phyloP scores from a whole-genome alignment of 2,797 vertebrate species.

The Furcifer pardalis region DNA sequence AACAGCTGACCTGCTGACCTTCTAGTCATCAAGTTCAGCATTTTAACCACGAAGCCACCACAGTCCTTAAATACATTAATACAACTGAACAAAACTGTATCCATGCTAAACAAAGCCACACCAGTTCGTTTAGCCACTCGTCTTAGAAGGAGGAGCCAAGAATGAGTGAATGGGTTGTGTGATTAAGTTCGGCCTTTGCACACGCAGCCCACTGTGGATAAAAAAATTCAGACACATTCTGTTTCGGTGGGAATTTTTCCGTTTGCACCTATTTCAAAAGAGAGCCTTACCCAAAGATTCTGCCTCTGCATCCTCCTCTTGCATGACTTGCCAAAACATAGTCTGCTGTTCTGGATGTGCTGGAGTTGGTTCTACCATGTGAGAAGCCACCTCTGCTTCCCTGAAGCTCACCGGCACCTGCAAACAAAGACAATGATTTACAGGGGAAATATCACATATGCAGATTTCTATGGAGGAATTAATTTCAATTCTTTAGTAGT shows the following conservation, averaged over 20 bases:
- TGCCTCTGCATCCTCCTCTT: neutral
- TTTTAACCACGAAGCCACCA: no score
- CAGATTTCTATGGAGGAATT: neutral
- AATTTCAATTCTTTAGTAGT: no score
- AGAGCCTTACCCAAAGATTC: conserved; percentile 28
- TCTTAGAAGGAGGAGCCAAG: neutral
- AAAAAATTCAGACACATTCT: no score
- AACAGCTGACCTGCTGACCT: no score
- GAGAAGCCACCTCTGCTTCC: neutral
- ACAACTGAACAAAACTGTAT: no score
- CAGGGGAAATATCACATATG: neutral
- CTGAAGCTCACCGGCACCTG: neutral
- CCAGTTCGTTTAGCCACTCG: neutral
- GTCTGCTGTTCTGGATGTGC: neutral
- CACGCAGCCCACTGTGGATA: no score
- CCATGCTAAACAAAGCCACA: no score
- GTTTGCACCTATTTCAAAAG: no score
- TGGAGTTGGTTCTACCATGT: neutral
- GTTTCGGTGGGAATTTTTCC: no score
- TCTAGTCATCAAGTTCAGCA: no score
- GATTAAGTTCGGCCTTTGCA: no score
- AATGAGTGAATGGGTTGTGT: neutral
- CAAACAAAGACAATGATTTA: neutral
- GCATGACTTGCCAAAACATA: conserved; percentile 40
- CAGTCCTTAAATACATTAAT: no score